Percentiles rank a stretch among this genome's conserved stretches.
phyloP scores from a whole-genome alignment of 2,113 vertebrate genomes.

The Labrus mixtus region DNA sequence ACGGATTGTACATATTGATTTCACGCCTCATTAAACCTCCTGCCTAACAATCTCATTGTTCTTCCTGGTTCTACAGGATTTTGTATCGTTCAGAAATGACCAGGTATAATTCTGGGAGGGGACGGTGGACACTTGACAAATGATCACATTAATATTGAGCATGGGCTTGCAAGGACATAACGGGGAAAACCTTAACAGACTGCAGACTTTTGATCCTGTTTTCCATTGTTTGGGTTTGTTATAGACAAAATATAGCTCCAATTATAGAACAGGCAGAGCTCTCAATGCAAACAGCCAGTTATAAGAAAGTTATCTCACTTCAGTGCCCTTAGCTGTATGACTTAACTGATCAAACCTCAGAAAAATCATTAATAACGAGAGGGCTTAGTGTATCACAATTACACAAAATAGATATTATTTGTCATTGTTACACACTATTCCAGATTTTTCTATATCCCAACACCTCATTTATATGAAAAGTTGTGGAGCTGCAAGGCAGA shows the following conservation, averaged over 20 bases:
- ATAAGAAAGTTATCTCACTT: not conserved
- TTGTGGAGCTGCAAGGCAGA: not conserved
- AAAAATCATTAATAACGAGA: constrained; percentile 6
- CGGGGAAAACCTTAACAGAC: constrained; percentile 10
- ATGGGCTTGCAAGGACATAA: constrained; percentile 8
- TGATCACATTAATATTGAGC: constrained; percentile 61
- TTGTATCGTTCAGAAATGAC: constrained; percentile 61
- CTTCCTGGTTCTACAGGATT: constrained; percentile 68
- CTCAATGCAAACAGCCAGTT: not conserved
- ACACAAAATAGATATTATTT: not conserved
- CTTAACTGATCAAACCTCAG: not conserved
- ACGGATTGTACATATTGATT: constrained; percentile 85
- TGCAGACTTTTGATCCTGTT: constrained; percentile 54
- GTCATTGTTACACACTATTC: not conserved
- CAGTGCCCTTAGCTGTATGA: not conserved
- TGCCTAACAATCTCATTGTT: constrained; percentile 82
- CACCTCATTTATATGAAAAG: not conserved
- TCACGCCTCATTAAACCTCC: constrained; percentile 83
- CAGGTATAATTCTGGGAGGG: constrained; percentile 67
- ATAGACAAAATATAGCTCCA: not conserved
- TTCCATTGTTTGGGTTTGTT: constrained; percentile 14
- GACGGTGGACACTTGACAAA: constrained; percentile 68
- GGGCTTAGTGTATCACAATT: not conserved
- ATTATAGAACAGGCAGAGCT: not conserved
- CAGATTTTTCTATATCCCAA: not conserved